These are phyloP conservation scores for Oncopodura yosiiana DNA, from an alignment of 1,140 invertebrate genomes.

Conservation along the genomic window DNA sequence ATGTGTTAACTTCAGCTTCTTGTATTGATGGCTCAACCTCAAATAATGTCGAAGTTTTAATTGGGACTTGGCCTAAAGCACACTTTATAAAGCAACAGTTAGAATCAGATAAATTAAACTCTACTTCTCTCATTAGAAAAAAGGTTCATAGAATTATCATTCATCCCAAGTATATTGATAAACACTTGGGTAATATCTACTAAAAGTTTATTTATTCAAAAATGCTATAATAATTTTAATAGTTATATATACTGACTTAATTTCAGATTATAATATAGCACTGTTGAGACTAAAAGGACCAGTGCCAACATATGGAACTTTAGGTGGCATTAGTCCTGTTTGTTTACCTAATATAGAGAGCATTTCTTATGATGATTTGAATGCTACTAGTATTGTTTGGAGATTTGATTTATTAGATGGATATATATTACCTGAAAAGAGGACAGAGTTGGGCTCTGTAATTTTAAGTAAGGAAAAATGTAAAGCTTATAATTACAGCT, in stretches of 20 bases:
- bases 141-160: constrained; percentile 28
- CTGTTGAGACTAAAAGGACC: constrained; percentile 25
- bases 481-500: constrained; percentile 11
- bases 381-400: constrained; percentile 25
- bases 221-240: not conserved
- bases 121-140: constrained; percentile 9
- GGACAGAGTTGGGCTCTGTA: constrained; percentile 14
- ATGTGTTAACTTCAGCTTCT: too few species aligned
- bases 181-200: constrained; percentile 12
- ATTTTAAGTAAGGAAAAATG: constrained; percentile 22
- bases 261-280: constrained; percentile 28
- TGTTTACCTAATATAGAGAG: constrained; percentile 14
- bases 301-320: constrained; percentile 23
- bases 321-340: constrained; percentile 16
- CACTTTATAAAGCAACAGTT: constrained; percentile 15
- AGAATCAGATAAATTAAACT: constrained; percentile 11
- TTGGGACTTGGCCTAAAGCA: constrained; percentile 28
- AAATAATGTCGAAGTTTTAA: constrained; percentile 28
- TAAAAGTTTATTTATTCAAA: not conserved
- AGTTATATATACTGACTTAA: not conserved
- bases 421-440: constrained; percentile 18
- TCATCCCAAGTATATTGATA: constrained; percentile 20
- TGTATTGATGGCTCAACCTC: too few species aligned
- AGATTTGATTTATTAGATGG: constrained; percentile 25
- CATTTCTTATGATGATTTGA: constrained; percentile 9